These are phyloP conservation scores for Pheosia gnoma DNA, from an alignment of 2,888 invertebrate genomes.

Conservation along the genomic window DNA sequence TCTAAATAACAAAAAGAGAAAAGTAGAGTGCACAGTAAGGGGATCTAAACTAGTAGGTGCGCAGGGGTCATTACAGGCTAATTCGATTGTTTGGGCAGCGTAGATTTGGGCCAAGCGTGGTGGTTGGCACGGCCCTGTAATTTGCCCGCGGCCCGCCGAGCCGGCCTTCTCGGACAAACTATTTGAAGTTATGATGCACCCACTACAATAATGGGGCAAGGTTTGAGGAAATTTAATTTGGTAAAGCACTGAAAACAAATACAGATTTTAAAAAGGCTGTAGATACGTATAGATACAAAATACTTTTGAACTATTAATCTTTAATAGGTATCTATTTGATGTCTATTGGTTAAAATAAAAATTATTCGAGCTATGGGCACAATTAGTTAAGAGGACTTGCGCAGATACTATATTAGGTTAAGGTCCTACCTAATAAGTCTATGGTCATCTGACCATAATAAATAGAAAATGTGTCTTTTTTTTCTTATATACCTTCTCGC, in stretches of 20 bases:
- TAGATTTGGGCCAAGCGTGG: slow-evolving; percentile 71
- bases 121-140: slow-evolving; percentile 70
- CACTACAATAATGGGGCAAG: neutral
- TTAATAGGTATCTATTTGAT: too few species aligned
- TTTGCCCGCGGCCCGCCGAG: slow-evolving; percentile 55
- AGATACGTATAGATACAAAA: too few species aligned
- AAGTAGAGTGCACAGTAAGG: slow-evolving; percentile 27
- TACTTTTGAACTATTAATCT: too few species aligned
- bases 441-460: too few species aligned
- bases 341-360: too few species aligned
- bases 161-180: slow-evolving; percentile 61
- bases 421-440: too few species aligned
- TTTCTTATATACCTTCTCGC: too few species aligned
- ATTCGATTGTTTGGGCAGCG: slow-evolving; percentile 79
- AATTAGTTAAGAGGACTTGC: too few species aligned
- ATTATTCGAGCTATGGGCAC: too few species aligned
- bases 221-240: neutral
- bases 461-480: too few species aligned
- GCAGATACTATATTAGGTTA: too few species aligned
- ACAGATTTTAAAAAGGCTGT: neutral
- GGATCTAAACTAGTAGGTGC: slow-evolving; percentile 36
- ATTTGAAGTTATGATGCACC: slow-evolving; percentile 39
- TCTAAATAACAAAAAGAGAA: slow-evolving; percentile 28
- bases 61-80: slow-evolving; percentile 70
- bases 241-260: neutral